Percentiles rank a stretch among this genome's conserved stretches.
These are phyloP conservation scores for Zelleria hepariella DNA, from an alignment of 2,888 invertebrate genomes.

Conservation along the genomic window DNA sequence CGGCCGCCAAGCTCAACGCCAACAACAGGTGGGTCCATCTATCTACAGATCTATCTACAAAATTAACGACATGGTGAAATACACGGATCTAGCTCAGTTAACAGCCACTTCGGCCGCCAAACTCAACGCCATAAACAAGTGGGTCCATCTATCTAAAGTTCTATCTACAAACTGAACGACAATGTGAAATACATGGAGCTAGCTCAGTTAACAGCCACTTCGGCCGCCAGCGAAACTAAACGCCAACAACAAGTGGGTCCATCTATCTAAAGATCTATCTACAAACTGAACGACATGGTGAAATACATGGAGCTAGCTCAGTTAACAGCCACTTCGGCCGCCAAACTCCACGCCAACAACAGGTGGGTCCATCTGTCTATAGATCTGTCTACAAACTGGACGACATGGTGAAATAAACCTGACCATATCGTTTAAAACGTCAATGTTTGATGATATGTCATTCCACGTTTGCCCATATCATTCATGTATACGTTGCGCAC, in stretches of 20 bases:
- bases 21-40: slow-evolving; percentile 75
- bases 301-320: slow-evolving; percentile 76
- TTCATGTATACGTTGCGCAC: no score
- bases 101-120: slow-evolving; percentile 73
- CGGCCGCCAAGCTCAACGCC: slow-evolving; percentile 70
- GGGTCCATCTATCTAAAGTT: no score
- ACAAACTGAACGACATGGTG: slow-evolving; percentile 80
- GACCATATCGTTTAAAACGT: slow-evolving; percentile 72
- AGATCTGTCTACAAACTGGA: slow-evolving; percentile 79
- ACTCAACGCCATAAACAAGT: slow-evolving; percentile 71
- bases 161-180: slow-evolving; percentile 76
- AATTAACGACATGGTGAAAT: slow-evolving; percentile 79
- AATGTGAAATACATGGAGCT: slow-evolving; percentile 76
- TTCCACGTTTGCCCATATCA: no score
- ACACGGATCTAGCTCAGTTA: slow-evolving; percentile 74
- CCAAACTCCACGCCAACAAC: slow-evolving; percentile 68
- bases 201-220: slow-evolving; percentile 72
- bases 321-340: slow-evolving; percentile 72
- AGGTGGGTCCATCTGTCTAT: no score
- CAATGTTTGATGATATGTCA: no score
- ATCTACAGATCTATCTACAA: no score
- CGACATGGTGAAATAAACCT: slow-evolving; percentile 79
- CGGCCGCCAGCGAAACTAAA: slow-evolving; percentile 73
- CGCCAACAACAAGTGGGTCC: slow-evolving; percentile 61
- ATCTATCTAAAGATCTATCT: no score